These are phyloP conservation scores for Terebella lapidaria DNA, from an alignment of 2,888 invertebrate species.

Conservation along the genomic window DNA sequence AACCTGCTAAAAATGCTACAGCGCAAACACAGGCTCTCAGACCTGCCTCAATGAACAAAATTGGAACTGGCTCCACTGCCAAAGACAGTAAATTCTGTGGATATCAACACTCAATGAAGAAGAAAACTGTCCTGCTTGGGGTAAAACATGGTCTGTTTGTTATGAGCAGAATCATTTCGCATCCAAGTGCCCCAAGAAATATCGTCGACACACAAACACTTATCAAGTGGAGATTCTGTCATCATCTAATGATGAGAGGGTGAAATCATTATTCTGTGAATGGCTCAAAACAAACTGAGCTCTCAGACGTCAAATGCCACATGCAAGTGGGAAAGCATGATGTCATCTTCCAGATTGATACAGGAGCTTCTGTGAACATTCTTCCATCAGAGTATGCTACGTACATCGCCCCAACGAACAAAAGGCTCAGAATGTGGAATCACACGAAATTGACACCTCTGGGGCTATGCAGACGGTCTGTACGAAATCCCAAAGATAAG, in stretches of 20 bases:
- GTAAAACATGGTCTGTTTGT: constrained; percentile 3
- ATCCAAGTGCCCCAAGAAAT: not conserved
- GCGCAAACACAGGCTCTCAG: not conserved
- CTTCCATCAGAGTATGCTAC: constrained; percentile 7
- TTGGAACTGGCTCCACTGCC: not conserved
- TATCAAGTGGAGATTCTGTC: not conserved
- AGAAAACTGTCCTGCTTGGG: constrained; percentile 11
- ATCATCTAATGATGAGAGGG: not conserved
- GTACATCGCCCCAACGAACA: constrained; percentile 2
- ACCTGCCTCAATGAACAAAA: constrained; percentile 6
- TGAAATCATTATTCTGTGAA: too few relatives aligned
- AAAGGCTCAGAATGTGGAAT: constrained; percentile 8
- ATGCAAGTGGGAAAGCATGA: constrained; percentile 1
- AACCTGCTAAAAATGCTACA: constrained; percentile 8
- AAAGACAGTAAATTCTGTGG: constrained; percentile 11
- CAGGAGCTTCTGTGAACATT: constrained; percentile 13
- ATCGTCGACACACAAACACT: too few relatives aligned
- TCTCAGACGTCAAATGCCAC: not conserved
- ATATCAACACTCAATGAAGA: constrained; percentile 1
- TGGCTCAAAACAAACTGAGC: too few relatives aligned
- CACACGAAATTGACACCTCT: not conserved
- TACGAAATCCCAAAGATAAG: not conserved
- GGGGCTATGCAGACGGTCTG: not conserved
- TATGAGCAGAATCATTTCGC: constrained; percentile 6
- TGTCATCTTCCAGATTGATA: too few relatives aligned